These are phyloP conservation scores for Ephestia elutella DNA, from an alignment of 1,140 invertebrate species.

Conservation along the genomic window DNA sequence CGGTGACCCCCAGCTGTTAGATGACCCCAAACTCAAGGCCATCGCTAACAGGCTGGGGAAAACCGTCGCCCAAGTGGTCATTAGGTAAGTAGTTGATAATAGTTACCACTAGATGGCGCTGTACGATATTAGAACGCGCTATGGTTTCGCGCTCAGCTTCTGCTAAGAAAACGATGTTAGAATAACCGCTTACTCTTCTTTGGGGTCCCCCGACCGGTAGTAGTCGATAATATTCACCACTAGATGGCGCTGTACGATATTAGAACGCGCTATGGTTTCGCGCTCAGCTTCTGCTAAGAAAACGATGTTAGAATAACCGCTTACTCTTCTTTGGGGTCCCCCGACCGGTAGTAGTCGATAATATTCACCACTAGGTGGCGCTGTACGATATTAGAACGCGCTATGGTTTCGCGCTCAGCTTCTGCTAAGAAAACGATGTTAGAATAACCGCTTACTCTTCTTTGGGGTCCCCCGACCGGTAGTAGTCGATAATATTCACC, in stretches of 20 bases:
- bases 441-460: constrained; percentile 80
- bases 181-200: constrained; percentile 80
- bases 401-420: too few species aligned
- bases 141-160: constrained; percentile 76
- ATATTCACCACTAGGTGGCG: background rate
- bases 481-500: constrained; percentile 16
- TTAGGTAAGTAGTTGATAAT: constrained; percentile 68
- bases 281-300: constrained; percentile 76
- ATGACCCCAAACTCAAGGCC: constrained; percentile 77
- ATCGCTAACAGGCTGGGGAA: constrained; percentile 79
- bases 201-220: constrained; percentile 77
- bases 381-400: too few species aligned
- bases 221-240: constrained; percentile 11
- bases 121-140: too few species aligned
- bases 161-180: constrained; percentile 75
- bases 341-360: constrained; percentile 65
- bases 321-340: constrained; percentile 80
- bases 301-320: constrained; percentile 77
- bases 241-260: too few species aligned
- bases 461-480: constrained; percentile 77
- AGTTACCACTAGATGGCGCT: too few species aligned
- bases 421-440: constrained; percentile 76
- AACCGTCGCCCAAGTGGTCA: constrained; percentile 79
- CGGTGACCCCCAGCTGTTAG: constrained; percentile 78
- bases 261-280: too few species aligned